Evolutionary conservation across 1,140 invertebrate genomes (phyloP).

Genomic region (Drosophila lacteicornis): DNA sequence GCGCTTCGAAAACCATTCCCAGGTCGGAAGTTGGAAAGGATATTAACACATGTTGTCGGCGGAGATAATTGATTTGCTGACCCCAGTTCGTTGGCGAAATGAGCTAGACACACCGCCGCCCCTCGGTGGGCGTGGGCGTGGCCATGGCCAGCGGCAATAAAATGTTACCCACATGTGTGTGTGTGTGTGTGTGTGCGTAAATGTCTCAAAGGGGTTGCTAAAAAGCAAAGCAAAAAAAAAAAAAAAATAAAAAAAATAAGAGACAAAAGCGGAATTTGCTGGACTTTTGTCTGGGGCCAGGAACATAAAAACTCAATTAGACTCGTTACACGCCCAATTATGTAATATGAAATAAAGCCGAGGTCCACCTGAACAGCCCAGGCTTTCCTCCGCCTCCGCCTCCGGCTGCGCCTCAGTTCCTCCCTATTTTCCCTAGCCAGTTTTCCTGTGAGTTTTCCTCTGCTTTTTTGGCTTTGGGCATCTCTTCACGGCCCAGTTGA

Average conservation of each 20-base stretch:
- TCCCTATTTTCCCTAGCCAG: background rate
- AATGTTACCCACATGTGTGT: slow-evolving; percentile 23
- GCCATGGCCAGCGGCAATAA: slow-evolving; percentile 80
- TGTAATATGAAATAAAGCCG: slow-evolving; percentile 81
- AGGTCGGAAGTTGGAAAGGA: slow-evolving; percentile 73
- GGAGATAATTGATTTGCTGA: slow-evolving; percentile 81
- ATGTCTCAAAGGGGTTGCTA: slow-evolving; percentile 30
- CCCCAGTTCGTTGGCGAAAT: slow-evolving; percentile 60
- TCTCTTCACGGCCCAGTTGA: slow-evolving; percentile 75
- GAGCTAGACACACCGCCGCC: slow-evolving; percentile 51
- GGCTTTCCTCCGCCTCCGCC: background rate
- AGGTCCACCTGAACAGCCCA: slow-evolving; percentile 23
- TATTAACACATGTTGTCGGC: slow-evolving; percentile 83
- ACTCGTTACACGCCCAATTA: slow-evolving; percentile 85
- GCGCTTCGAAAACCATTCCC: slow-evolving; percentile 31
- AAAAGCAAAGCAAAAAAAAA: background rate
- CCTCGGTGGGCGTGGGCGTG: slow-evolving; percentile 48
- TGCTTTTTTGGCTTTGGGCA: slow-evolving; percentile 27
- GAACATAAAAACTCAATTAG: slow-evolving; percentile 85
- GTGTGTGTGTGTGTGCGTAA: slow-evolving; percentile 6
- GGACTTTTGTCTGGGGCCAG: slow-evolving; percentile 42
- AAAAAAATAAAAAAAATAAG: background rate
- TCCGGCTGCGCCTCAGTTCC: no score
- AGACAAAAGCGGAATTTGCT: slow-evolving; percentile 35
- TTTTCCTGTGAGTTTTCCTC: background rate